These are phyloP conservation scores for Thinocorus orbignyianus DNA, from an alignment of 2,113 vertebrate species.

Conservation along the genomic window DNA sequence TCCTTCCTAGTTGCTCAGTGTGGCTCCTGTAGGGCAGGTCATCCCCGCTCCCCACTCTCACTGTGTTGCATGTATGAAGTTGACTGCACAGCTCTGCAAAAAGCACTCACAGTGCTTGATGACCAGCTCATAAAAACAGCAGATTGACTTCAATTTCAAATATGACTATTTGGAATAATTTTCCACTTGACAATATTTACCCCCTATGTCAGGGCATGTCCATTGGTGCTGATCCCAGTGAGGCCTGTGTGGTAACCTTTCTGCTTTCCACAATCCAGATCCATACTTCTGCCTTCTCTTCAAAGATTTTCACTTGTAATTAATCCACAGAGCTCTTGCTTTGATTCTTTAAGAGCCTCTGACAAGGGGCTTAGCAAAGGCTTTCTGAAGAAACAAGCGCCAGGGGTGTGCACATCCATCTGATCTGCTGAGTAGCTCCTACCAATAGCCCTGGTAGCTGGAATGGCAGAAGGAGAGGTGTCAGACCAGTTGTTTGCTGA, in stretches of 20 bases:
- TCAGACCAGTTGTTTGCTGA: background rate
- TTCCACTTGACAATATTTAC: background rate
- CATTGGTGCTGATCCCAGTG: background rate
- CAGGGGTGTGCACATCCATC: accelerated
- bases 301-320: background rate
- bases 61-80: background rate
- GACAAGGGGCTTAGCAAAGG: background rate
- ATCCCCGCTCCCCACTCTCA: background rate
- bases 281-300: background rate
- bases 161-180: background rate
- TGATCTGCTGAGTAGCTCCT: background rate
- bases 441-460: background rate
- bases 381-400: background rate
- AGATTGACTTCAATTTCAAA: background rate
- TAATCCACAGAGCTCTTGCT: background rate
- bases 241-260: background rate
- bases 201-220: background rate
- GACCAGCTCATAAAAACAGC: too few relatives aligned
- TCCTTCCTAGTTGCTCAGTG: background rate
- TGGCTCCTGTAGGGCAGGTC: background rate
- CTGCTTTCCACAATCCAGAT: background rate
- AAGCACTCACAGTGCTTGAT: too few relatives aligned
- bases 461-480: background rate
- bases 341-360: background rate
- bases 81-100: too few relatives aligned